phyloP scores from a whole-genome alignment of 1,140 invertebrate species.

The Pseudomyrmex pallidus region DNA sequence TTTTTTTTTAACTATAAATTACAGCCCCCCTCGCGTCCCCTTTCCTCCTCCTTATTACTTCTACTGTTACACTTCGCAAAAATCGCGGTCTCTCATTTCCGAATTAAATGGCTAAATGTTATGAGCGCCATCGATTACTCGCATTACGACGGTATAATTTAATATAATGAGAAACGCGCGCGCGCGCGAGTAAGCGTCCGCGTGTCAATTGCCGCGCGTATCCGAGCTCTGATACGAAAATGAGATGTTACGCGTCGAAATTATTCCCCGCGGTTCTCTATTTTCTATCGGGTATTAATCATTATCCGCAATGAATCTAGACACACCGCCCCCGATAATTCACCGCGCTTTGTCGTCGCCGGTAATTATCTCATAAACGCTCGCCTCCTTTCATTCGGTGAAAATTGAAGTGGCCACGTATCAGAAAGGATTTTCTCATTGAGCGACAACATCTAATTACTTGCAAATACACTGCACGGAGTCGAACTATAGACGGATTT shows the following conservation, averaged over 20 bases:
- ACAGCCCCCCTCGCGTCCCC: conserved; percentile 5
- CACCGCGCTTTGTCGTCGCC: conserved; percentile 32
- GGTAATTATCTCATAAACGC: conserved; percentile 44
- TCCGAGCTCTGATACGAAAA: conserved; percentile 49
- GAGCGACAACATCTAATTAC: conserved; percentile 7
- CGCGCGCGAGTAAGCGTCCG: not conserved
- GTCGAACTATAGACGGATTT: not conserved
- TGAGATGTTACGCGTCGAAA: conserved; percentile 49
- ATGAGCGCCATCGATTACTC: conserved; percentile 58
- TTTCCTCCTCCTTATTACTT: conserved; percentile 30
- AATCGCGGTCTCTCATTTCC: conserved; percentile 56
- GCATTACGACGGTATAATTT: conserved; percentile 58
- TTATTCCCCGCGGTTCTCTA: conserved; percentile 47
- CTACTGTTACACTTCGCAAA: conserved; percentile 55
- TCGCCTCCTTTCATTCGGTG: conserved; percentile 35
- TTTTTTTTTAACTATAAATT: conserved; percentile 54
- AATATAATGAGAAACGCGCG: conserved; percentile 56
- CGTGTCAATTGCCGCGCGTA: conserved; percentile 49
- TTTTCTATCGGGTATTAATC: conserved; percentile 49
- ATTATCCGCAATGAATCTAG: conserved; percentile 52
- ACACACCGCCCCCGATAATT: conserved; percentile 30
- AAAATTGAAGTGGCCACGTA: conserved; percentile 10
- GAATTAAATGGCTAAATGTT: conserved; percentile 59
- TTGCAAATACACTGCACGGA: not conserved
- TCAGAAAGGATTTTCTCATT: conserved; percentile 2